Percentiles rank a stretch among this genome's conserved stretches.
Conservation (phyloP, 2,888 invertebrate genomes). For the Eupeodes luniger region DNA sequence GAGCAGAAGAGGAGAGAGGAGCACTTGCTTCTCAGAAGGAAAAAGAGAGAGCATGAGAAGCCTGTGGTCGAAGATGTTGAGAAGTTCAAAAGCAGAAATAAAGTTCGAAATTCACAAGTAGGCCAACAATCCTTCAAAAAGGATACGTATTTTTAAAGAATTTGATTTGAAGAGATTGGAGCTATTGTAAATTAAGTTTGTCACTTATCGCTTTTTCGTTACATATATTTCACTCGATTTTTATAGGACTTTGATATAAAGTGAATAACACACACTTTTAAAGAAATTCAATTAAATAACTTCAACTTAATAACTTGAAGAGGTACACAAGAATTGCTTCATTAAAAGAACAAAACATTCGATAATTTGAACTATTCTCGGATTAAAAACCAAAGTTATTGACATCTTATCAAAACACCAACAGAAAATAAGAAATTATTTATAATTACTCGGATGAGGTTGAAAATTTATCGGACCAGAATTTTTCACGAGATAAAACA, state of each 20-base stretch:
- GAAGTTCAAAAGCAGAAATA: too few relatives aligned
- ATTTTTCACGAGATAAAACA: constrained; percentile 42
- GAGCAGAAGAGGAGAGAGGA: too few relatives aligned
- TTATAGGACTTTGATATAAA: not conserved
- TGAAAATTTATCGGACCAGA: constrained; percentile 58
- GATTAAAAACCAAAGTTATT: constrained; percentile 25
- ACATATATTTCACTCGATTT: too few relatives aligned
- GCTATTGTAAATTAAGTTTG: too few relatives aligned
- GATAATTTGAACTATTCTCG: constrained; percentile 10
- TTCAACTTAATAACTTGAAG: not conserved
- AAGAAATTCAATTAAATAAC: not conserved
- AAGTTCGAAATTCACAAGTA: too few relatives aligned
- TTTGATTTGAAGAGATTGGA: too few relatives aligned
- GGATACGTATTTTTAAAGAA: too few relatives aligned
- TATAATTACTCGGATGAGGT: constrained; percentile 13
- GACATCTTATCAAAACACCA: constrained; percentile 5
- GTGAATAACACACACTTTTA: not conserved
- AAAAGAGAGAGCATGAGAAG: too few relatives aligned
- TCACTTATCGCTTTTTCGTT: too few relatives aligned
- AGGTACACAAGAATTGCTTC: constrained; percentile 25
- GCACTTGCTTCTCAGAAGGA: too few relatives aligned
- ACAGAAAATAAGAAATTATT: constrained; percentile 1
- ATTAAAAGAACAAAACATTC: not conserved
- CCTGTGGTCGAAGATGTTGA: too few relatives aligned
- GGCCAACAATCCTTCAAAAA: too few relatives aligned